Evolutionary conservation across 2,888 invertebrate species (phyloP), one percentile per base, ranked within the genome.

Genomic region (Drosophila eohydei): DNA sequence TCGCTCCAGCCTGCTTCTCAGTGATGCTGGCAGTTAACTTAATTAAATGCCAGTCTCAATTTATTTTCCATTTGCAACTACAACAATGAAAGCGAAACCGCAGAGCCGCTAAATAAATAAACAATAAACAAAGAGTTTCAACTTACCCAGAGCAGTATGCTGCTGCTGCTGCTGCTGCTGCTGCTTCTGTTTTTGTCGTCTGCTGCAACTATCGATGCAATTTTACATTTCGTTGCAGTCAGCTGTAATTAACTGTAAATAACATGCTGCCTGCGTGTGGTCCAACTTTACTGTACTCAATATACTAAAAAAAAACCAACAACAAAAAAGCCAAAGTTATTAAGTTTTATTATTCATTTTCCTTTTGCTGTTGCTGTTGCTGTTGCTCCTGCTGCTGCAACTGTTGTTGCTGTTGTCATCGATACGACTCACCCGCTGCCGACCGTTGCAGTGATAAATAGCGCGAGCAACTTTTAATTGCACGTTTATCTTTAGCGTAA

Each of bases 11-110:
- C 38, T 26, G 26, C 28, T 16, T 5, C 44, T 36, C n/a, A 11
- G 34, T 14, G 3, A 12, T 46, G 38, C 51, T 36, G 26, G 48
- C 72, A 70, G 69, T 74, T 88, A 87, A 83, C 85, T 88, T 87
- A 87, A 87, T 88, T 88, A 88, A 87, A 89, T 87, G 86, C 87
- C 87, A 84, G 78, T 74, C 87, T 87, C 80, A 88, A 88, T 87
- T 87, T 87, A 88, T 88, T 86, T 88, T 82, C 66, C 81, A 78
- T 81, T 74, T 57, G 58, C 66, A 57, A 66, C 63, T 72, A 78
- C 88, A 81, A 80, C 86, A 88, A 82, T 83, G 84, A 87, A 86
- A 86, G 84, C 83, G 81, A 87, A 83, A 78, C 87, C 87, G 82
- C 80, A 78, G 51, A 63, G 43, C 48, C 55, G 28, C 69, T 71